Conservation (phyloP, 2,888 invertebrate genomes). For the Acrobasis consociella region DNA sequence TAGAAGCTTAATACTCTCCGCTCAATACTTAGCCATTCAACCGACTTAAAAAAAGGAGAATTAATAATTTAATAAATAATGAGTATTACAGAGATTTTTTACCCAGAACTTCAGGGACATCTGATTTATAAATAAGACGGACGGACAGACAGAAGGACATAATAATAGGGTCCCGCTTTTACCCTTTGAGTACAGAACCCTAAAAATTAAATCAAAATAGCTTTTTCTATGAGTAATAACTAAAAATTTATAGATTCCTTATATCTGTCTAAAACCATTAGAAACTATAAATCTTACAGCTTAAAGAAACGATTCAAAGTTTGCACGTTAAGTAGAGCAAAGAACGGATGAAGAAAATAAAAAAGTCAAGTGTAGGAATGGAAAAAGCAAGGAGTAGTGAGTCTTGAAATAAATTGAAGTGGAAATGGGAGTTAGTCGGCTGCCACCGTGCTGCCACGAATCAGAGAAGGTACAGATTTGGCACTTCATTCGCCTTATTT, state of each 20-base stretch:
- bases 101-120: too few species aligned
- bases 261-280: not conserved
- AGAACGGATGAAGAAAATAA: conserved; percentile 11
- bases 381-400: conserved; percentile 1
- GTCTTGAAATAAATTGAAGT: conserved; percentile 17
- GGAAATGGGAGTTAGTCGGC: conserved; percentile 8
- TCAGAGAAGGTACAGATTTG: not conserved
- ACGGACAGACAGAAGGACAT: too few species aligned
- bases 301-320: not conserved
- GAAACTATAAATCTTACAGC: not conserved
- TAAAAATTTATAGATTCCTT: not conserved
- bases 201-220: too few species aligned
- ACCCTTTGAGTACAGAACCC: too few species aligned
- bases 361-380: not conserved
- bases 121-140: too few species aligned
- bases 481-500: not conserved
- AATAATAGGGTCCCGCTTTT: too few species aligned
- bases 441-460: not conserved
- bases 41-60: too few species aligned
- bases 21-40: too few species aligned
- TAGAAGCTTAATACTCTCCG: too few species aligned
- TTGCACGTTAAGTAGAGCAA: not conserved
- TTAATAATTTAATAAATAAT: too few species aligned
- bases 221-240: not conserved
- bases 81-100: too few species aligned